phyloP scores from a whole-genome alignment of 2,797 vertebrate species.

The Clarias platycephalus region DNA sequence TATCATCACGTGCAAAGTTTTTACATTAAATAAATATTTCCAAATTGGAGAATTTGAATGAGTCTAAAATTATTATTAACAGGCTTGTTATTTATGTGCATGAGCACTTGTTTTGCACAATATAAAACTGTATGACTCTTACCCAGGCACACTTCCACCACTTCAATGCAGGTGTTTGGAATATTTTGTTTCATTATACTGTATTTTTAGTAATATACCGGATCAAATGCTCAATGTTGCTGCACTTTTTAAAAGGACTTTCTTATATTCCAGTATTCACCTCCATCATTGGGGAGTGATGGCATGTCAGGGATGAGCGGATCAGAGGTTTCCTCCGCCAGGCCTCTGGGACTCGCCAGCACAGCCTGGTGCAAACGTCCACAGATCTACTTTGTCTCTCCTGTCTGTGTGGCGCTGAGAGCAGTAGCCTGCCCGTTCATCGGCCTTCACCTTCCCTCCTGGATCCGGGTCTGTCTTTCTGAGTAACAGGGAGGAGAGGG shows the following conservation, averaged over 20 bases:
- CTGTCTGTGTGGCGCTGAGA: conserved; percentile 56
- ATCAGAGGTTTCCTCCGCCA: conserved; percentile 67
- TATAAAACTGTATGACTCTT: not conserved
- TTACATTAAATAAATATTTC: not conserved
- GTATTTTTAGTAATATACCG: not conserved
- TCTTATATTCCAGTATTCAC: conserved; percentile 71
- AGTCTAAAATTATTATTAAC: not conserved
- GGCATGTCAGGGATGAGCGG: conserved; percentile 83
- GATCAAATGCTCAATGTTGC: not conserved
- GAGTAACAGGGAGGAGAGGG: conserved; percentile 38
- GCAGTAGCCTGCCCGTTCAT: conserved; percentile 68
- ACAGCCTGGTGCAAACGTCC: conserved; percentile 37
- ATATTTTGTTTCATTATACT: not conserved
- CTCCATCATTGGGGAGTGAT: conserved; percentile 91
- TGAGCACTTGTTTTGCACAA: not conserved
- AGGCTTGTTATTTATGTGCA: not conserved
- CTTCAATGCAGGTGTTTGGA: no score
- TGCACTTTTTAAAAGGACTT: not conserved
- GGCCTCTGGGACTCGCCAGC: conserved; percentile 62
- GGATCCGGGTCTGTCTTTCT: conserved; percentile 37
- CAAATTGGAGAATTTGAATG: not conserved
- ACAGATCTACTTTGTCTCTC: conserved; percentile 64
- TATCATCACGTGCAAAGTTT: not conserved
- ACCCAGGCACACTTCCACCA: not conserved
- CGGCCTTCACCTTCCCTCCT: conserved; percentile 57